phyloP scores from a whole-genome alignment of 1,140 invertebrate genomes.

The Patella vulgata region DNA sequence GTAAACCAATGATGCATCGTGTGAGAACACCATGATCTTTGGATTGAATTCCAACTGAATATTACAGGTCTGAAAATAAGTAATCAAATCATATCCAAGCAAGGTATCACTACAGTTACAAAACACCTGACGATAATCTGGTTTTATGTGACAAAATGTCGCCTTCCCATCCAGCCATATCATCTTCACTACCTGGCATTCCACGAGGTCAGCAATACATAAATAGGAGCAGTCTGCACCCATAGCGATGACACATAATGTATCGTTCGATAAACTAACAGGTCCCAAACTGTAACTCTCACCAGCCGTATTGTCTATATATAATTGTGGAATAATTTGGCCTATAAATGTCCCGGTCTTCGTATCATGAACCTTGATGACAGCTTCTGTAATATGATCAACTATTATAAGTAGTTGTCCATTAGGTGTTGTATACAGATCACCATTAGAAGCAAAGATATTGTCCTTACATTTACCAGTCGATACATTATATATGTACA shows the following conservation, averaged over 20 bases:
- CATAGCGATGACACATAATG: constrained; percentile 49
- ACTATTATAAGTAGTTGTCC: constrained; percentile 55
- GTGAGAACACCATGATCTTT: constrained; percentile 41
- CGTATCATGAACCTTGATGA: constrained; percentile 59
- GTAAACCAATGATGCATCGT: constrained; percentile 48
- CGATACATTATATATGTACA: constrained; percentile 52
- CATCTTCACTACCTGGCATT: constrained; percentile 52
- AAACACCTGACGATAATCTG: constrained; percentile 51
- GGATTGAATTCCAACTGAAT: constrained; percentile 45
- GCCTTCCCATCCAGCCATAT: constrained; percentile 53
- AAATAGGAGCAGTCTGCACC: constrained; percentile 52
- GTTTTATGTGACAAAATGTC: constrained; percentile 53
- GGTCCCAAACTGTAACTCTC: constrained; percentile 54
- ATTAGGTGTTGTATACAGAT: constrained; percentile 56
- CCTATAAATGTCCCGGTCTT: constrained; percentile 54
- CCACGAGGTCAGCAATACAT: constrained; percentile 52
- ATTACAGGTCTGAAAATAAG: constrained; percentile 27
- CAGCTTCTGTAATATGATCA: constrained; percentile 60
- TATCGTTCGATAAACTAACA: constrained; percentile 49
- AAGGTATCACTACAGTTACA: constrained; percentile 57
- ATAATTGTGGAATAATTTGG: constrained; percentile 61
- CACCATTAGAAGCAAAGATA: constrained; percentile 57
- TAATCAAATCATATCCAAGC: constrained; percentile 53
- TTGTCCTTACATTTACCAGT: constrained; percentile 47
- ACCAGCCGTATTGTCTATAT: constrained; percentile 50